phyloP scores from a whole-genome alignment of 2,888 invertebrate species.

The Hipparchia sbordonii region DNA sequence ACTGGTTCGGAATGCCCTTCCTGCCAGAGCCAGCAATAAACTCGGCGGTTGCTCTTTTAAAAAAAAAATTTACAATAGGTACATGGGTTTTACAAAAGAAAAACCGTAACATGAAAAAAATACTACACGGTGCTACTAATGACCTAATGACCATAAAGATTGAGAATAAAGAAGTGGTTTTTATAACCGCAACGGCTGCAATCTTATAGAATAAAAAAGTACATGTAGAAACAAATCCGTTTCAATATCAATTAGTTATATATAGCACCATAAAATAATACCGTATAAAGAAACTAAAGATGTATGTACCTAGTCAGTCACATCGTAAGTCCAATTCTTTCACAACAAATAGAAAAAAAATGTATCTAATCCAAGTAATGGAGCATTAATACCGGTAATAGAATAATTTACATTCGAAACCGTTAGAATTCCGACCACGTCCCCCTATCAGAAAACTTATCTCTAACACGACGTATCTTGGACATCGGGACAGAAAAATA shows the following conservation, averaged over 20 bases:
- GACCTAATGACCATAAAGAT: no score
- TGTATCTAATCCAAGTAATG: constrained; percentile 8
- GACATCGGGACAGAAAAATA: constrained; percentile 25
- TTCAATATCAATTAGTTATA: background rate
- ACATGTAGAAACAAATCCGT: background rate
- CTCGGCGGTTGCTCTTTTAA: no score
- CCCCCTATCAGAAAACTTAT: constrained; percentile 19
- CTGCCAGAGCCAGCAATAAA: no score
- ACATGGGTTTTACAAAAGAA: no score
- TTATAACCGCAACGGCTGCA: no score
- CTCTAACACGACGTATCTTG: constrained; percentile 22
- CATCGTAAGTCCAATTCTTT: constrained; percentile 6
- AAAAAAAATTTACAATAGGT: no score
- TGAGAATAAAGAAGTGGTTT: no score
- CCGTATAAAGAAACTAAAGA: background rate
- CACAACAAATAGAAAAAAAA: constrained; percentile 15
- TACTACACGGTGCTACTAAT: no score
- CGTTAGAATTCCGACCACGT: constrained; percentile 23
- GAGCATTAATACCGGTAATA: constrained; percentile 16
- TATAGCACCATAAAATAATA: constrained; percentile 1
- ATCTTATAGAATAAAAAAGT: no score
- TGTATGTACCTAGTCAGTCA: background rate
- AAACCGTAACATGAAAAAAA: no score
- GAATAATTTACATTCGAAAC: constrained; percentile 26
- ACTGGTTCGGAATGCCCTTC: no score